Evolutionary conservation across 2,888 invertebrate genomes (phyloP), one percentile per base, ranked within the genome.

Genomic region (Amphipyra berbera): DNA sequence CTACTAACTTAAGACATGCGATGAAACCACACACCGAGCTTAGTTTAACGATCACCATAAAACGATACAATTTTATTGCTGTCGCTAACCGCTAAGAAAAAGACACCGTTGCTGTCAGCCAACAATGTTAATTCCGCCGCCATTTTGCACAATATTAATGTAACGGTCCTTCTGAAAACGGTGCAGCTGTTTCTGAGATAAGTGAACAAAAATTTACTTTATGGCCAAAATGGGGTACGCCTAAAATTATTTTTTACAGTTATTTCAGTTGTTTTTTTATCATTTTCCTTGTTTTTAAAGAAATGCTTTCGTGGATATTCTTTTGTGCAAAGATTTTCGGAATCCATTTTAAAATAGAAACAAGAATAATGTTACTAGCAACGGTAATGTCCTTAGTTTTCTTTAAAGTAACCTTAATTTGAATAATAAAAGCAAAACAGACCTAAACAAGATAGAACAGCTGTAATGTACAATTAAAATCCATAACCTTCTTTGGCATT

Each of bases 21-120:
- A 83, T 82, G 79, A 81, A 84, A 84, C 85, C 82, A 85, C 84
- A 84, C 84, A 87, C 85, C 81, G 81, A 83, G 86, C 86, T 86
- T 71, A 82, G 84, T 91, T 91, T 90, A 88, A 91, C 87, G 87
- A 88, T 82, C 82, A 80, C 82, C 85, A 85, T 93, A 92, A 93
- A 93, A 88, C 85, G 78, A 77, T 85, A 88, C 84, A 85, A 84
- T 88, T 92, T 92, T 90, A 92, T 87, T 89, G 76, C 67, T 68
- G 66, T 68, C 50, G 41, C 74, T 68, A 78, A 78, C 71, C 74
- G 66, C 76, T 55, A 62, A 74, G 72, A 76, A 72, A 76, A 72
- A 76, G 73, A 65, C 62, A 55, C 59, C 45, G 54, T 41, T 37
- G 9, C 52, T 67, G 62, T 68, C 64, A 60, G 50, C 49, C 58